Percentiles rank a stretch among this genome's conserved stretches.
These are phyloP conservation scores for Labeo rohita DNA, from an alignment of 2,113 vertebrate genomes.

Conservation along the genomic window DNA sequence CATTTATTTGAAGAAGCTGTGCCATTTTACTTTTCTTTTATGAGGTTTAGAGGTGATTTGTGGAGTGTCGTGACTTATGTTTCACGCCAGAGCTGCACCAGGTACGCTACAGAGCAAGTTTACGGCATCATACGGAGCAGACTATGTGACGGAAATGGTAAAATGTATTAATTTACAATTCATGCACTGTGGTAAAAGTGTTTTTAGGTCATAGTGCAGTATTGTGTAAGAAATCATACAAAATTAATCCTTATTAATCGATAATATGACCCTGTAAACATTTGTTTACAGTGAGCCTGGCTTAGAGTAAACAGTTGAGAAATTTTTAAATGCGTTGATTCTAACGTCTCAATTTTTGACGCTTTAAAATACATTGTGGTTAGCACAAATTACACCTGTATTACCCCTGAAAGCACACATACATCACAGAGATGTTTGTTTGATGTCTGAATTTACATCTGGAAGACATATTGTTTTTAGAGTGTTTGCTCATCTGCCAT, in stretches of 20 bases:
- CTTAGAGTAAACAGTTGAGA: not conserved
- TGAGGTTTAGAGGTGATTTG: too few relatives aligned
- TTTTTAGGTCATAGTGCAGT: not conserved
- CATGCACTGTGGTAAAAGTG: not conserved
- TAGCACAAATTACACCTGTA: not conserved
- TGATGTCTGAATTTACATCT: too few relatives aligned
- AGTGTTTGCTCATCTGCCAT: too few relatives aligned
- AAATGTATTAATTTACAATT: not conserved
- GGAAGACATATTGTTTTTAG: too few relatives aligned
- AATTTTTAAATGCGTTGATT: not conserved
- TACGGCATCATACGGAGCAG: not conserved
- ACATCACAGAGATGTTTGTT: too few relatives aligned
- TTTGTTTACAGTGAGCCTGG: not conserved
- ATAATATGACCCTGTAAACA: not conserved
- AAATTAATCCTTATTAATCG: not conserved
- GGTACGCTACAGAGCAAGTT: not conserved
- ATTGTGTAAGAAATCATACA: not conserved
- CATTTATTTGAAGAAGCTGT: too few relatives aligned
- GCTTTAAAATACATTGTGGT: not conserved
- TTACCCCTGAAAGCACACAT: not conserved
- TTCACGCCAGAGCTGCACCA: not conserved
- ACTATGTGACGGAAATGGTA: not conserved
- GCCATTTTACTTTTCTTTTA: too few relatives aligned
- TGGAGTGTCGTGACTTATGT: too few relatives aligned
- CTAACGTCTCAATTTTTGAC: not conserved